Conservation (phyloP, 1,140 invertebrate species). For the Pachypeltis micranthus region DNA sequence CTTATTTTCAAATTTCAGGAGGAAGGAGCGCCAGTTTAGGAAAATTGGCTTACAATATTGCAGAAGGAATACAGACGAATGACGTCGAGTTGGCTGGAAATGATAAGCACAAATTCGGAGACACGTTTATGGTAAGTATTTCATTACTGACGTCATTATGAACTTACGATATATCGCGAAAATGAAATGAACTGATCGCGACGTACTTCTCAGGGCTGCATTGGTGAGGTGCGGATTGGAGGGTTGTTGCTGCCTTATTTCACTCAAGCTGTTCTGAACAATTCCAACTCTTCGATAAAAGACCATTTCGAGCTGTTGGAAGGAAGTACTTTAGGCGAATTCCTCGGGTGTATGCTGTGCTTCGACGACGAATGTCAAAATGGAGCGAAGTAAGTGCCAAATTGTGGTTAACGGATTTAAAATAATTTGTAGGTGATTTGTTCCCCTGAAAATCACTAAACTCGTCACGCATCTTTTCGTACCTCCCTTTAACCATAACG, state of each 20-base stretch:
- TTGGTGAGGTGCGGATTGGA: constrained; percentile 80
- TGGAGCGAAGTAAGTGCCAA: constrained; percentile 49
- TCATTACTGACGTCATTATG: too few relatives aligned
- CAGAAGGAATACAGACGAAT: background rate
- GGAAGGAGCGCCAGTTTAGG: background rate
- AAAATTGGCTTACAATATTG: background rate
- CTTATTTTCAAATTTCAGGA: too few relatives aligned
- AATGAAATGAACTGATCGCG: too few relatives aligned
- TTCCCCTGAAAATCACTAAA: too few relatives aligned
- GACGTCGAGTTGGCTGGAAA: background rate
- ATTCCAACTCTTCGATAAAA: constrained; percentile 37
- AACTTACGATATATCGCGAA: too few relatives aligned
- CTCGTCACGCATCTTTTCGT: too few relatives aligned
- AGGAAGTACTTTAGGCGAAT: constrained; percentile 24
- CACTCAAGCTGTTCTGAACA: constrained; percentile 55
- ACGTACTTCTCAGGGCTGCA: constrained; percentile 64
- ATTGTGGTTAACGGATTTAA: too few relatives aligned
- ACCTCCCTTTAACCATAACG: too few relatives aligned
- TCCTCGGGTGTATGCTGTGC: constrained; percentile 65
- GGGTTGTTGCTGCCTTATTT: constrained; percentile 81
- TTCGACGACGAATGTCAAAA: constrained; percentile 78
- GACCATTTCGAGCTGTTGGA: constrained; percentile 43
- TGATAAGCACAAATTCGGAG: background rate
- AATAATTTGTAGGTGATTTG: too few relatives aligned
- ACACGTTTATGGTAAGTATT: background rate